phyloP scores from a whole-genome alignment of 2,113 vertebrate species.

The Gila orcuttii region DNA sequence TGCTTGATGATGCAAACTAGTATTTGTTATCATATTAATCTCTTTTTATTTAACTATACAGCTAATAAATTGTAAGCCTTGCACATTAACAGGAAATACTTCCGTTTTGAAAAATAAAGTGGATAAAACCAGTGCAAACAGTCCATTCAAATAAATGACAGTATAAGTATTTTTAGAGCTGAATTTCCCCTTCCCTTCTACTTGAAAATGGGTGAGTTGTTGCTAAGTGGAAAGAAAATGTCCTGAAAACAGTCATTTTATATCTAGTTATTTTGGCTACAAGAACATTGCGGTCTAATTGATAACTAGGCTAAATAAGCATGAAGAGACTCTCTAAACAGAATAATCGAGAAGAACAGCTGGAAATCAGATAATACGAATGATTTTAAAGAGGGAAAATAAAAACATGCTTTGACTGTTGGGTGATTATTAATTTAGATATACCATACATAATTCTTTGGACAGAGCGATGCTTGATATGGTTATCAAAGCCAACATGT shows the following conservation, averaged over 20 bases:
- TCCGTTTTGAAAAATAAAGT: background rate
- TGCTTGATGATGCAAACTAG: background rate
- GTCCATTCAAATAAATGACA: background rate
- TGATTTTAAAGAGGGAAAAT: background rate
- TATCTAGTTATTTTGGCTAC: constrained; percentile 21
- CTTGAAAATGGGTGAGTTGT: background rate
- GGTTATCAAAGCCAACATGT: background rate
- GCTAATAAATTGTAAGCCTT: background rate
- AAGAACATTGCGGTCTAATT: constrained; percentile 16
- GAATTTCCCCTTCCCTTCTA: background rate
- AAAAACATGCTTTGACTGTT: background rate
- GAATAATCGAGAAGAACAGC: background rate
- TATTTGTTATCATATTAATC: background rate
- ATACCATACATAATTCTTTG: too few relatives aligned
- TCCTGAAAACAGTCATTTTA: constrained; percentile 14
- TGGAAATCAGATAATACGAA: background rate
- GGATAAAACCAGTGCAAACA: background rate
- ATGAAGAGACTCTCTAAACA: constrained; percentile 26
- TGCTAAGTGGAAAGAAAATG: background rate
- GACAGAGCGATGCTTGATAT: background rate
- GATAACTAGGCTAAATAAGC: constrained; percentile 43
- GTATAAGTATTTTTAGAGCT: background rate
- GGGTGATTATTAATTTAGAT: background rate
- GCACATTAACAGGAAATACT: background rate
- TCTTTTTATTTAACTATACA: background rate